Evolutionary conservation across 2,113 vertebrate genomes (phyloP).

Genomic region (Nycticebus coucang): DNA sequence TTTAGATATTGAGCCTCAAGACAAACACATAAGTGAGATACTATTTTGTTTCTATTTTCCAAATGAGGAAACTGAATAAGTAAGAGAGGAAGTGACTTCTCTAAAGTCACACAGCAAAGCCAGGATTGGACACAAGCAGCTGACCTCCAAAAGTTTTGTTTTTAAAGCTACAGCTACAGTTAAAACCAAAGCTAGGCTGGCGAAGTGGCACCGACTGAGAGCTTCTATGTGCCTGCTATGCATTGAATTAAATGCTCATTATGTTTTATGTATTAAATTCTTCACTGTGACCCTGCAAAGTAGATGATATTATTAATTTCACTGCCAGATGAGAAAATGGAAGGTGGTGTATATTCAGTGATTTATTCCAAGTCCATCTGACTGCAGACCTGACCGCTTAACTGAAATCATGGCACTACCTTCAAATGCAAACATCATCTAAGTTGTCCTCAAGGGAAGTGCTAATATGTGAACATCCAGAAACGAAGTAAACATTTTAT

Average conservation of each 20-base stretch:
- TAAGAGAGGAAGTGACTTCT: background rate
- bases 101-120: background rate
- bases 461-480: background rate
- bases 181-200: background rate
- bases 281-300: background rate
- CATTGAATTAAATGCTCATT: background rate
- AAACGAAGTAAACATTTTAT: background rate
- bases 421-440: background rate
- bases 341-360: background rate
- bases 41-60: background rate
- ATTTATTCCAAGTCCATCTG: background rate
- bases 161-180: background rate
- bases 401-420: background rate
- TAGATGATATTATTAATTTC: background rate
- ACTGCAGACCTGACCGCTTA: background rate
- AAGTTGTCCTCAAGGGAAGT: background rate
- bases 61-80: conserved; percentile 22
- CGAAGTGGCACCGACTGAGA: background rate
- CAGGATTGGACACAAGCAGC: background rate
- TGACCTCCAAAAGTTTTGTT: background rate
- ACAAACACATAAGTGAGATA: background rate
- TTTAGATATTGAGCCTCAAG: conserved; percentile 7
- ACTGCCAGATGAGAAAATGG: background rate
- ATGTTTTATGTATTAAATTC: background rate
- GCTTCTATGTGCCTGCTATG: background rate